Percentiles rank a stretch among this genome's conserved stretches.
Evolutionary conservation across 2,797 vertebrate species (phyloP).

Genomic region (Coreius guichenoti): DNA sequence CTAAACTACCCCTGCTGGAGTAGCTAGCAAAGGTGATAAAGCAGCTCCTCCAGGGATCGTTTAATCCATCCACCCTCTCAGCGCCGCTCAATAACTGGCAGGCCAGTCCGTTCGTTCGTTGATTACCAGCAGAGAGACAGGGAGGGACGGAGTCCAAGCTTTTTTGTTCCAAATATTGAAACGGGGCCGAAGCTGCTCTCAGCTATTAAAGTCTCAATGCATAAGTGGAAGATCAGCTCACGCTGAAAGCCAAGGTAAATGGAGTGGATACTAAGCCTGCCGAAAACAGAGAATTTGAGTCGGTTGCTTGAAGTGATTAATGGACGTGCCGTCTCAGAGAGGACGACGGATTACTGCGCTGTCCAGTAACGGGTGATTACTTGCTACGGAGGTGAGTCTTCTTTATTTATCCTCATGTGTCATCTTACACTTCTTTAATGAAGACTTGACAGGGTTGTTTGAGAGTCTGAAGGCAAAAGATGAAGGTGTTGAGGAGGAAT

Average conservation of each 20-base stretch:
- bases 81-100: constrained; percentile 75
- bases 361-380: constrained; percentile 7
- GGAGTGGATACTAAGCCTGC: constrained; percentile 56
- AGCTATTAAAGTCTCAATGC: constrained; percentile 77
- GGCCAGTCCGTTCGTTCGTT: constrained; percentile 71
- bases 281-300: constrained; percentile 28
- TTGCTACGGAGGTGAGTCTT: constrained; percentile 8
- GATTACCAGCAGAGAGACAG: constrained; percentile 74
- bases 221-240: constrained; percentile 71
- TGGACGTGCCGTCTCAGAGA: background rate
- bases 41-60: constrained; percentile 71
- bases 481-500: constrained; percentile 40
- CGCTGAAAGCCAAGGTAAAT: constrained; percentile 40
- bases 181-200: constrained; percentile 67
- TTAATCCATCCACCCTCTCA: constrained; percentile 73
- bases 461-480: background rate
- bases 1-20: constrained; percentile 23
- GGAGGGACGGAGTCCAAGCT: constrained; percentile 62
- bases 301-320: constrained; percentile 44
- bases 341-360: constrained; percentile 22
- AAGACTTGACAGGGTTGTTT: constrained; percentile 18
- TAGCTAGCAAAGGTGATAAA: constrained; percentile 63
- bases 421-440: constrained; percentile 29
- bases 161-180: constrained; percentile 73
- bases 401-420: constrained; percentile 40